These are phyloP conservation scores for Gymnothorax javanicus DNA, from an alignment of 2,797 vertebrate species.

Conservation along the genomic window DNA sequence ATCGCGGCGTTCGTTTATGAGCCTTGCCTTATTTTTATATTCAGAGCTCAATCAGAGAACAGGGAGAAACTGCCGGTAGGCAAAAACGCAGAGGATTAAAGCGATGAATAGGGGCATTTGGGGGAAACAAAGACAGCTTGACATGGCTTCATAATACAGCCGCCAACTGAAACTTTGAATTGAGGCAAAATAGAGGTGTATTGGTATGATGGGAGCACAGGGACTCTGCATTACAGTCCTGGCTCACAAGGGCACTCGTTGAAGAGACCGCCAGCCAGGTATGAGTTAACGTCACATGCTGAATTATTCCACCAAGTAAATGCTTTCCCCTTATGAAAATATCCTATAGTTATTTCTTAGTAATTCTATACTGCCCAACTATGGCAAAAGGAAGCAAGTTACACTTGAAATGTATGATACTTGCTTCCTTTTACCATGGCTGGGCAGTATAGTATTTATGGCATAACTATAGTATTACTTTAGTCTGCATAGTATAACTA, in stretches of 20 bases:
- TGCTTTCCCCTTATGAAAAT: not conserved
- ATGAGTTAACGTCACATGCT: not conserved
- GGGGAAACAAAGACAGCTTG: not conserved
- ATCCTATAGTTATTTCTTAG: too few species aligned
- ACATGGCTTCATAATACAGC: not conserved
- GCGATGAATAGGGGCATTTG: not conserved
- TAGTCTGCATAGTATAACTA: too few species aligned
- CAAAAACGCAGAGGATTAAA: not conserved
- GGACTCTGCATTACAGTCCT: too few species aligned
- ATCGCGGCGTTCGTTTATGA: slow-evolving; percentile 49
- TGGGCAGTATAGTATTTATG: too few species aligned
- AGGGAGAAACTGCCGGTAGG: slow-evolving; percentile 7
- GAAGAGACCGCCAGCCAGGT: not conserved
- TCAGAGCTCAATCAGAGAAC: slow-evolving; percentile 46
- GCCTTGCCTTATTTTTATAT: slow-evolving; percentile 54
- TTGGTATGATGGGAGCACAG: not conserved
- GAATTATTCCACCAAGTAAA: not conserved
- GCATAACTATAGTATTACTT: too few species aligned
- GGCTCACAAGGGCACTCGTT: not conserved
- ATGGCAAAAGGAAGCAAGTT: too few species aligned
- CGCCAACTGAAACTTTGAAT: not conserved
- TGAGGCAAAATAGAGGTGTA: not conserved
- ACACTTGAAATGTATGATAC: too few species aligned
- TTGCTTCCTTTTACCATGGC: too few species aligned
- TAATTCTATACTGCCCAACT: too few species aligned